Evolutionary conservation across 2,888 invertebrate genomes (phyloP), one percentile per base, ranked within the genome.

Genomic region (Ephialtes manifestator): DNA sequence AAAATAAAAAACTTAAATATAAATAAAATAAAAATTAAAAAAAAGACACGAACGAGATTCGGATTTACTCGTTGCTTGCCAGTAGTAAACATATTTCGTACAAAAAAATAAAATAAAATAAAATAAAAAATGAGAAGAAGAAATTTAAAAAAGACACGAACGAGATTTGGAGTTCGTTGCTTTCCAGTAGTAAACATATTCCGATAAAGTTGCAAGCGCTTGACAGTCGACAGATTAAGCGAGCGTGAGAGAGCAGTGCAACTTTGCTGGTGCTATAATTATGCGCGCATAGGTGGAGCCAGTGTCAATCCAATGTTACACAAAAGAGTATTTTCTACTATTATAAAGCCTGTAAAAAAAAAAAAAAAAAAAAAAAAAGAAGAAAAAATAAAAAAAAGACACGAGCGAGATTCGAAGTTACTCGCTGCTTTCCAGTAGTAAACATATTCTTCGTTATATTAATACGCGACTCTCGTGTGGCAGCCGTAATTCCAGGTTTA

Each of bases 181-280:
- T 31, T 58, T 48, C 15, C 60, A 31, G 31, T 63, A 60, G 39
- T 28, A 65, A 82, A 76, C 77, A 46, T 67, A 55, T 18, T 67
- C 28, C 67, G 67, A 63, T 28, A 58, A 84, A 81, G 70, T 67
- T 58, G 39, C 68, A 13, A 43, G 28, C 53, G 65, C n/a, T 28
- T 51, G 51, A 18, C 46, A 53, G 81, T 68, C 68, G 81, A 60
- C 77, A 71, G 67, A 77, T 81, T 84, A 81, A 84, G 77, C 79
- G 79, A 46, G 70, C 24, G 15, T 39, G 11, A 48, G n/a, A n/a
- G 8, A 35, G 11, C 11, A 13, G 53, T 35, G 31, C 58, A 43
- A 78, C 48, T 51, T 28, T 68, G 13, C 13, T 7, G n/a, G 31
- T 3, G 18, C 71, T 65, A 67, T 74, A 72, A 74, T 74, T 65